Conservation (phyloP, 2,797 vertebrate species). For the Antennarius maculatus region DNA sequence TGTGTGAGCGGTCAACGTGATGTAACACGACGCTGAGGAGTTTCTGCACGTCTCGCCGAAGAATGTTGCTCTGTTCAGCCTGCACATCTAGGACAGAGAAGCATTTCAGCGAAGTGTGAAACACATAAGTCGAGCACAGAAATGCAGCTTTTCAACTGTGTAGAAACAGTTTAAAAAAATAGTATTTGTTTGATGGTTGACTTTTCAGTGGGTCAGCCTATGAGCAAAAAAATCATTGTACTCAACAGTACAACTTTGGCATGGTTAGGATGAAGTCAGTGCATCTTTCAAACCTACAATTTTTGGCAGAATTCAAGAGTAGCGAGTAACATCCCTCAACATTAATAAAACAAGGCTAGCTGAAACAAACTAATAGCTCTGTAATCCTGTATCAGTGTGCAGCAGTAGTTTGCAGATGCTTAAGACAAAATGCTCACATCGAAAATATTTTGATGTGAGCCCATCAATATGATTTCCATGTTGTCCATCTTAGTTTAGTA, state of each 20-base stretch:
- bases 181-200: constrained; percentile 1
- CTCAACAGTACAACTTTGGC: constrained; percentile 9
- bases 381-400: not conserved
- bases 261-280: constrained; percentile 14
- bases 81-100: constrained; percentile 63
- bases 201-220: not conserved
- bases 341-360: not conserved
- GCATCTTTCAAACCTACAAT: not conserved
- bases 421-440: not conserved
- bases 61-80: constrained; percentile 8
- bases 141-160: not conserved
- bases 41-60: constrained; percentile 66
- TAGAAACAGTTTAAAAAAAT: not conserved
- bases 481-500: not conserved
- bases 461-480: not conserved
- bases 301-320: constrained; percentile 17
- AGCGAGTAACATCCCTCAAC: constrained; percentile 2
- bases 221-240: not conserved
- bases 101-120: not conserved
- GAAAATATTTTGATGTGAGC: too few relatives aligned
- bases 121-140: not conserved
- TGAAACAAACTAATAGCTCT: not conserved
- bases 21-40: constrained; percentile 74
- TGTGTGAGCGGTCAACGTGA: constrained; percentile 29
- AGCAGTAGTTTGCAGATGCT: not conserved